A percentile compares a stretch with the other conserved stretches of the same genome.
Conservation (phyloP, 2,113 vertebrate species). For the Phrynosoma platyrhinos region DNA sequence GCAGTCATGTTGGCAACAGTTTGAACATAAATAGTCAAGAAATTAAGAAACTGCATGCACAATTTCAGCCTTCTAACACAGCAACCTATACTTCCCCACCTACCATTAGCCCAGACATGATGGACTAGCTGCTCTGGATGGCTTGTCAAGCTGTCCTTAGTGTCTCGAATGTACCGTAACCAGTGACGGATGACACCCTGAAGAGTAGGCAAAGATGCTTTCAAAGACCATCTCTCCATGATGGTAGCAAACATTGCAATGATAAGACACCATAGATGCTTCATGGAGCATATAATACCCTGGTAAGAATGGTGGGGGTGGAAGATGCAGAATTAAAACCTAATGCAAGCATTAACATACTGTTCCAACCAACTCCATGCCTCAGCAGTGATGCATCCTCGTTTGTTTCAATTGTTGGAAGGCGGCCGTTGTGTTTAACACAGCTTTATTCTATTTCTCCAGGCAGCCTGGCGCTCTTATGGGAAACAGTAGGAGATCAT, state of each 20-base stretch:
- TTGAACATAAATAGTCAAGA: rapidly evolving
- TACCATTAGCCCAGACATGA: slow-evolving; percentile 10
- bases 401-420: slow-evolving; percentile 67
- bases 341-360: background rate
- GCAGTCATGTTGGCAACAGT: background rate
- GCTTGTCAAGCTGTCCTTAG: background rate
- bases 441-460: slow-evolving; percentile 73
- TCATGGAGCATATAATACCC: slow-evolving; percentile 1
- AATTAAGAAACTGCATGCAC: rapidly evolving
- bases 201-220: rapidly evolving
- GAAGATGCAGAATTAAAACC: slow-evolving; percentile 36
- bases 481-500: slow-evolving; percentile 82
- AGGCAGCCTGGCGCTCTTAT: slow-evolving; percentile 73
- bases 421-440: slow-evolving; percentile 69
- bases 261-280: background rate
- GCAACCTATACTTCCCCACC: background rate
- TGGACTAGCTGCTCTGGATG: rapidly evolving
- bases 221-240: background rate
- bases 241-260: rapidly evolving
- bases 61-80: background rate
- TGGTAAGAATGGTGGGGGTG: background rate
- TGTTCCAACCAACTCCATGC: slow-evolving; percentile 26
- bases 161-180: background rate
- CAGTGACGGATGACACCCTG: rapidly evolving
- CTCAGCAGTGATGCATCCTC: slow-evolving; percentile 32